Percentiles rank a stretch among this genome's conserved stretches.
Evolutionary conservation across 2,113 vertebrate genomes (phyloP).

Genomic region (Heterochromis multidens): DNA sequence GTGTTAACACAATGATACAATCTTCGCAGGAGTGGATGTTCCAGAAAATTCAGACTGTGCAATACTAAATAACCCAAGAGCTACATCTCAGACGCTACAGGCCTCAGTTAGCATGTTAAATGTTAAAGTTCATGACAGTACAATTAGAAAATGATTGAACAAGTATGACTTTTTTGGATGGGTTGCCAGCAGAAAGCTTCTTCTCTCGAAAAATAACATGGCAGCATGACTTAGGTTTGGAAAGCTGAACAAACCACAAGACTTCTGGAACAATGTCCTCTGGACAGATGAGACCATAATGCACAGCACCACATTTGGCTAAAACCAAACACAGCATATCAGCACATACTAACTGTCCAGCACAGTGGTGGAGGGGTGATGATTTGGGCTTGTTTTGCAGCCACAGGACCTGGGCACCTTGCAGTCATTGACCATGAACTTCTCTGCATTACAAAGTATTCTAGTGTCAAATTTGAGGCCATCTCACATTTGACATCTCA

Average conservation of each 20-base stretch:
- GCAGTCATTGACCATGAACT: neutral
- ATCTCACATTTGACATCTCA: neutral
- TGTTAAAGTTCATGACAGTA: neutral
- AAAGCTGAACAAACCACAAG: neutral
- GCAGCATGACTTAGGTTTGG: neutral
- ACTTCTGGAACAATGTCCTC: too few species aligned
- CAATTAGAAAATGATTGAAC: neutral
- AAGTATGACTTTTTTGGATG: neutral
- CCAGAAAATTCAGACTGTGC: neutral
- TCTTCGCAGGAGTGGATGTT: neutral
- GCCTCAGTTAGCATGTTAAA: neutral
- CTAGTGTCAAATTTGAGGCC: neutral
- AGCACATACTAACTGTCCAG: too few species aligned
- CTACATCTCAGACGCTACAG: neutral
- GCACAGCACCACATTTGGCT: too few species aligned
- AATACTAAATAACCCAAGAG: neutral
- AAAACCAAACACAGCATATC: too few species aligned
- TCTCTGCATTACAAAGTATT: neutral
- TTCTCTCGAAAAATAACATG: neutral
- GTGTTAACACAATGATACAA: neutral
- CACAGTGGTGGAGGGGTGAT: neutral
- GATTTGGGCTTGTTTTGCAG: neutral
- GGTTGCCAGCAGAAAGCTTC: neutral
- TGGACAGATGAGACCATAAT: too few species aligned
- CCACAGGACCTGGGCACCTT: neutral